Evolutionary conservation across 2,113 vertebrate species (phyloP), one percentile per base, ranked within the genome.

Genomic region (Periophthalmus modestus): DNA sequence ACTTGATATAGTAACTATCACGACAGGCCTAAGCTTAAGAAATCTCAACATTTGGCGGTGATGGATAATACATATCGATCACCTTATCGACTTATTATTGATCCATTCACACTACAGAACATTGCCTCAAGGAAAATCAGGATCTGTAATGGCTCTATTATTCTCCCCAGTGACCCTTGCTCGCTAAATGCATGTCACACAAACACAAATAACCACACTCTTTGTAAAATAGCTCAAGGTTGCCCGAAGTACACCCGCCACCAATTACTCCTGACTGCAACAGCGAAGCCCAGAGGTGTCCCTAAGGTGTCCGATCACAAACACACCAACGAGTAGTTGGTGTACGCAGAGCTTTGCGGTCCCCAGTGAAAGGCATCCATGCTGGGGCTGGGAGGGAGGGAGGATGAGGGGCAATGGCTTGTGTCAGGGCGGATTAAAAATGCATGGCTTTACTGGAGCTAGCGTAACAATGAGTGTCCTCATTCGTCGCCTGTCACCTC

Each of bases 401-500:
- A 15, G 57, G 14, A 15, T 1, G 18, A 5, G 58, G 28, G 48
- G 0, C 7, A 21, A 52, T 57, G 69, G 66, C 68, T 6, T 5
- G 77, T 83, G 77, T 85, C 82, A 66, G 58, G 72, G 82, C 68
- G 50, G 81, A 90, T 91, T 83, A 91, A 89, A 89, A 88, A 90
- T 91, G 84, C 81, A 89, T 81, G 73, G 69, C 74, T 69, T 84
- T 78, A 69, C 80, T 77, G 63, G 59, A 28, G 86, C 84, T 82
- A 78, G 83, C 58, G 69, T 77, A 85, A 87, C 77, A 84, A 84
- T 81, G 82, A 88, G 80, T 82, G 81, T 87, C 87, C 80, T 89
- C 82, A 87, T 90, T 87, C 82, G 36, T 82, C 76, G 81, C 74
- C 77, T 79, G 82, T 92, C 90, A 88, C 88, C 84, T 85, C 77